Evolutionary conservation across 2,113 vertebrate genomes (phyloP).

Genomic region (Charadrius vociferus): DNA sequence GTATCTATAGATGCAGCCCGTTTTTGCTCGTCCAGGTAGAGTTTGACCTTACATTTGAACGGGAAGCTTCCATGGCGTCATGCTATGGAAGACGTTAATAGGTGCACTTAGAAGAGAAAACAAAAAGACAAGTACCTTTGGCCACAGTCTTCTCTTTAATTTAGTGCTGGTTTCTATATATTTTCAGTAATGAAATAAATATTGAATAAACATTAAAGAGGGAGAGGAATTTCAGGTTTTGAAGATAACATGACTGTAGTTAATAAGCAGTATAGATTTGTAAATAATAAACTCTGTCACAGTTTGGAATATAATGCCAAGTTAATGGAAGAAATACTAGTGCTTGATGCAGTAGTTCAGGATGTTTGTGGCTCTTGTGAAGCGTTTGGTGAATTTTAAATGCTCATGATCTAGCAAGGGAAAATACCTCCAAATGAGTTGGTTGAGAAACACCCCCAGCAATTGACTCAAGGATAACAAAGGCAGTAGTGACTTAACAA

Average conservation of each 20-base stretch:
- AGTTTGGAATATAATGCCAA: not conserved
- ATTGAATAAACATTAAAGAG: not conserved
- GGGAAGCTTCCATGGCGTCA: not conserved
- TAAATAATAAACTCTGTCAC: not conserved
- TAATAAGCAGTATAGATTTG: not conserved
- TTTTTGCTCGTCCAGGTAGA: not conserved
- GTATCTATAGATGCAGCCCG: not conserved
- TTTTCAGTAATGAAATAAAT: not conserved
- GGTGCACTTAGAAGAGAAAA: not conserved
- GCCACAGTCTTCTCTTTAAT: not conserved
- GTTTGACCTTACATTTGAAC: not conserved
- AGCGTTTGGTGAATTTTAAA: not conserved
- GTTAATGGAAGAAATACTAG: not conserved
- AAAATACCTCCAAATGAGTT: not conserved
- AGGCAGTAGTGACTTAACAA: not conserved
- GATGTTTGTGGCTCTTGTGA: not conserved
- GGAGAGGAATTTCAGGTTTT: not conserved
- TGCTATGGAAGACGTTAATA: not conserved
- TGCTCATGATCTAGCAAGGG: not conserved
- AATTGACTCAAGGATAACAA: not conserved
- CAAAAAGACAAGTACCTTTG: not conserved
- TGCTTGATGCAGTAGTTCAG: not conserved
- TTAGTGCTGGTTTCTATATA: not conserved
- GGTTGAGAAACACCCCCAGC: not conserved
- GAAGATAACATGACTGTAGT: not conserved